Conservation (phyloP, 2,888 invertebrate genomes). For the Trichacis sp. region DNA sequence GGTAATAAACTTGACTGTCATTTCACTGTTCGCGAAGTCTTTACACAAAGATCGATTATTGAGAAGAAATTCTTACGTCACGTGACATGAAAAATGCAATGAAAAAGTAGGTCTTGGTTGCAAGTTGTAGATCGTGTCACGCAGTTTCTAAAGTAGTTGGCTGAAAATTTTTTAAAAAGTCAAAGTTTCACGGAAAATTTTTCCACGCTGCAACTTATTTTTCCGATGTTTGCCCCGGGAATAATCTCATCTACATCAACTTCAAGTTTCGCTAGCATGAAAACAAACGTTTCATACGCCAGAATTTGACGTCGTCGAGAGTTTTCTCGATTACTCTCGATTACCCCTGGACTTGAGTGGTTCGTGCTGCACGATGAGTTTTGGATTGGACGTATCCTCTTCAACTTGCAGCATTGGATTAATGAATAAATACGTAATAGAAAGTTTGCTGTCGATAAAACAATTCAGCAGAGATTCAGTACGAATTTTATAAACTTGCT, state of each 20-base stretch:
- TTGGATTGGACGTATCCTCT: constrained; percentile 10
- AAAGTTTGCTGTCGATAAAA: too few relatives aligned
- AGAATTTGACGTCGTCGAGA: neutral
- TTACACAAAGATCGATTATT: neutral
- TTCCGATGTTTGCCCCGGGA: neutral
- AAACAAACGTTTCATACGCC: neutral
- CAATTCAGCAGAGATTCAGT: too few relatives aligned
- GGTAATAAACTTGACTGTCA: neutral
- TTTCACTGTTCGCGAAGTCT: neutral
- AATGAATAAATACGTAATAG: too few relatives aligned
- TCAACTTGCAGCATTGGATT: neutral
- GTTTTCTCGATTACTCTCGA: neutral
- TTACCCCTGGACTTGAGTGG: constrained; percentile 5
- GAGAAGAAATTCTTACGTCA: neutral
- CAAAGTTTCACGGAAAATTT: neutral
- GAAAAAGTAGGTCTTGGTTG: neutral
- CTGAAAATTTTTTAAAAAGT: too few relatives aligned
- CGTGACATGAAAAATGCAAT: neutral
- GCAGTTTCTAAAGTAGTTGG: neutral
- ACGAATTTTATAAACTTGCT: too few relatives aligned
- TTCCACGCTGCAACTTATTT: too few relatives aligned
- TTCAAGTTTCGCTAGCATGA: neutral
- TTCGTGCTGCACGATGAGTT: constrained; percentile 8
- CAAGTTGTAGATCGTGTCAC: neutral
- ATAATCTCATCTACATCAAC: neutral